Conservation (phyloP, 1,140 invertebrate species). For the Grapholita molesta region DNA sequence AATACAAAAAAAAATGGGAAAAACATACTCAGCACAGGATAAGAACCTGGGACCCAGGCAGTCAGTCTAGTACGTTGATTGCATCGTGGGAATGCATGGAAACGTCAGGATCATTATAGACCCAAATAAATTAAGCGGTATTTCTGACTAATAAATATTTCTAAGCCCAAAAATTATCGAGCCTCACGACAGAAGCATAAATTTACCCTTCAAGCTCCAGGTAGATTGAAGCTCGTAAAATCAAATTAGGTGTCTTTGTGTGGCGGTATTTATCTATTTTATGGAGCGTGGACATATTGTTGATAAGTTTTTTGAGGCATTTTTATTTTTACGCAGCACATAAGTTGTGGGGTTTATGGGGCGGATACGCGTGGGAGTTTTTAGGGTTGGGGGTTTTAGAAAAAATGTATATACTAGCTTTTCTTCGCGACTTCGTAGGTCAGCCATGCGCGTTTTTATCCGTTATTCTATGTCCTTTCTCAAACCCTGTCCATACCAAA, state of each 20-base stretch:
- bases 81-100: not conserved
- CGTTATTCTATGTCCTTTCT: too few species aligned
- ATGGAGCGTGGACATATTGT: not conserved
- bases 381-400: too few species aligned
- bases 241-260: conserved; percentile 1
- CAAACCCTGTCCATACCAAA: too few species aligned
- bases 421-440: too few species aligned
- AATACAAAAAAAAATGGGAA: too few species aligned
- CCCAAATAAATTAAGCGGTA: not conserved
- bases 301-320: not conserved
- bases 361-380: not conserved
- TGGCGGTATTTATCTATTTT: not conserved
- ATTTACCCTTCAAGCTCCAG: not conserved
- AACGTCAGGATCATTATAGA: not conserved
- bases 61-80: too few species aligned
- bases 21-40: too few species aligned
- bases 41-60: too few species aligned
- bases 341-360: not conserved
- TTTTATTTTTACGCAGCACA: not conserved
- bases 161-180: not conserved
- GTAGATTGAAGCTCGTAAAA: not conserved
- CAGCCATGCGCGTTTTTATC: too few species aligned
- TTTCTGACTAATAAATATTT: not conserved
- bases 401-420: too few species aligned
- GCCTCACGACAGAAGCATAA: not conserved